These are phyloP conservation scores for Agonopterix alstromeriana DNA, from an alignment of 2,888 invertebrate species.

Conservation along the genomic window DNA sequence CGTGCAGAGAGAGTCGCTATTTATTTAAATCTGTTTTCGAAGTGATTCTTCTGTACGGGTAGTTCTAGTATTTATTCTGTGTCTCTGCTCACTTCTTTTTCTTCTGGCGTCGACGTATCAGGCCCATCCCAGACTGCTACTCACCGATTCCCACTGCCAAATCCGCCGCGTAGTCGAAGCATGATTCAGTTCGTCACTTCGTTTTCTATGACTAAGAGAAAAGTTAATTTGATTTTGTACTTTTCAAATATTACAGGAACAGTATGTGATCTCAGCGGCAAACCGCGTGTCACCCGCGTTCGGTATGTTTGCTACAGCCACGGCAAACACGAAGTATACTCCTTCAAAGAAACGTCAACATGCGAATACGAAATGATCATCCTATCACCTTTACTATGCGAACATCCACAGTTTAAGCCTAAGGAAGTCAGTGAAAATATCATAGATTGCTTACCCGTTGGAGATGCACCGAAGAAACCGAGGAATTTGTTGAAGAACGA, in stretches of 20 bases:
- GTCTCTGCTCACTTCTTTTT: too few species aligned
- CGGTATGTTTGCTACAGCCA: slow-evolving; percentile 93
- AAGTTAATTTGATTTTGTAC: too few species aligned
- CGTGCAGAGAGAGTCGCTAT: too few species aligned
- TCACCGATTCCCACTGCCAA: too few species aligned
- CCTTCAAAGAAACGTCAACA: slow-evolving; percentile 93
- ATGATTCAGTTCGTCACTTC: too few species aligned
- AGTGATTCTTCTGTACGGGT: too few species aligned
- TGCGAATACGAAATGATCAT: slow-evolving; percentile 97
- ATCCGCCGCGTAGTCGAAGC: too few species aligned
- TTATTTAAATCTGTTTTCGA: too few species aligned
- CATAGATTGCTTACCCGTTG: slow-evolving; percentile 84
- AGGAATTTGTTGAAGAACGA: slow-evolving; percentile 83
- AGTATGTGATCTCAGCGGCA: slow-evolving; percentile 91
- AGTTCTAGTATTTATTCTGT: too few species aligned
- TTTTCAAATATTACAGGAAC: slow-evolving; percentile 69
- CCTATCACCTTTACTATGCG: slow-evolving; percentile 90
- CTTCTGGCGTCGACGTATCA: too few species aligned
- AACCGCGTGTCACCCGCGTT: slow-evolving; percentile 87
- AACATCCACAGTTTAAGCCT: slow-evolving; percentile 91
- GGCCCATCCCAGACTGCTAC: too few species aligned
- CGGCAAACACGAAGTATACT: slow-evolving; percentile 94
- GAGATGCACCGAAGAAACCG: slow-evolving; percentile 83
- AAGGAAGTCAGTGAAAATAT: slow-evolving; percentile 86
- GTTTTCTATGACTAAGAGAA: too few species aligned